Evolutionary conservation across 2,113 vertebrate species (phyloP).

Genomic region (Euleptes europaea): DNA sequence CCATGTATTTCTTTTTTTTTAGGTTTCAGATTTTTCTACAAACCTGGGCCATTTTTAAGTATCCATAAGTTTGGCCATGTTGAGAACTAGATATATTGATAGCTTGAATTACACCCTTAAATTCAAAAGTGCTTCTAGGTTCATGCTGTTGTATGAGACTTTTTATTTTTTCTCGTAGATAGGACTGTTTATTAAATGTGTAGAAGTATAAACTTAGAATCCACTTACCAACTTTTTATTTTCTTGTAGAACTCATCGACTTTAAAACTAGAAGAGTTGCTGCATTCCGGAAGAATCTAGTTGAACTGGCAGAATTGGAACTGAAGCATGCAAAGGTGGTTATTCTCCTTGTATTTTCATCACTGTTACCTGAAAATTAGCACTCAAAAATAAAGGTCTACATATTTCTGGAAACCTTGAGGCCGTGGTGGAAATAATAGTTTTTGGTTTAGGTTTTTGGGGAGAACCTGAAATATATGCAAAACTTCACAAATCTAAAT

Average conservation of each 20-base stretch:
- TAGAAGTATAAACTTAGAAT: not conserved
- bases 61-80: too few relatives aligned
- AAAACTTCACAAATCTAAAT: too few relatives aligned
- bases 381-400: too few relatives aligned
- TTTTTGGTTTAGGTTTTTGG: too few relatives aligned
- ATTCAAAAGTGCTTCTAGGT: not conserved
- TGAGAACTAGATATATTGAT: too few relatives aligned
- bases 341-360: constrained; percentile 16
- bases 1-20: too few relatives aligned
- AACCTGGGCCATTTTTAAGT: too few relatives aligned
- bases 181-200: not conserved
- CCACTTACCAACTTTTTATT: constrained; percentile 34
- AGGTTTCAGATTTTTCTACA: too few relatives aligned
- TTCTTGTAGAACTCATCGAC: constrained; percentile 89
- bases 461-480: too few relatives aligned
- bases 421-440: too few relatives aligned
- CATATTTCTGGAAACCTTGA: too few relatives aligned
- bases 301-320: constrained; percentile 98
- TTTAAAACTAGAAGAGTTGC: constrained; percentile 98
- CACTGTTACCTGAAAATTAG: constrained; percentile 5
- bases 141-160: not conserved
- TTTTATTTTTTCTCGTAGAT: not conserved
- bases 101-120: not conserved
- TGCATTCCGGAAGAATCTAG: constrained; percentile 97
- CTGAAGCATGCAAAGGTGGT: constrained; percentile 97